Conservation (phyloP, 2,113 vertebrate species). For the Lagopus leucura region DNA sequence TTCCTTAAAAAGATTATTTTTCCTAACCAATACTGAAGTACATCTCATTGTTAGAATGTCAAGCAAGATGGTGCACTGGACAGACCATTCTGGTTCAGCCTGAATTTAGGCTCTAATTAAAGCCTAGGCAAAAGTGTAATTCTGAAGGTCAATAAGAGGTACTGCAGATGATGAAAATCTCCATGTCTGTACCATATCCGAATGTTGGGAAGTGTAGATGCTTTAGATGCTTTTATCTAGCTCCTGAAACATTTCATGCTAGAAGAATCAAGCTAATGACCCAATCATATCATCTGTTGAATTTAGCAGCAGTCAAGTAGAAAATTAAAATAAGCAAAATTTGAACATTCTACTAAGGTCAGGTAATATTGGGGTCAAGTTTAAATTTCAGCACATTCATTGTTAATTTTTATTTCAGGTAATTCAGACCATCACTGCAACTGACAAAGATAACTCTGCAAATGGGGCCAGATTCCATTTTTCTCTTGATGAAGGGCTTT, state of each 20-base stretch:
- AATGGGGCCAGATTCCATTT: conserved; percentile 93
- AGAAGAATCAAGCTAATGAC: background rate
- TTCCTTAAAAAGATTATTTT: background rate
- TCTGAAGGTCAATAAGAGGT: background rate
- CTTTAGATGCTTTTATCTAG: background rate
- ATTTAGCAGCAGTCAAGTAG: background rate
- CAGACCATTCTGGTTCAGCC: background rate
- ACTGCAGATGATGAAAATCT: background rate
- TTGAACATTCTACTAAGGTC: conserved; percentile 1
- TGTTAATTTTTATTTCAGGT: conserved; percentile 82
- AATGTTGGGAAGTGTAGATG: background rate
- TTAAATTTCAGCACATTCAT: conserved; percentile 10
- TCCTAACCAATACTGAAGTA: background rate
- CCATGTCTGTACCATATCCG: background rate
- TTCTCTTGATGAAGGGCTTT: conserved; percentile 82
- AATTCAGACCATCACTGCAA: conserved; percentile 94
- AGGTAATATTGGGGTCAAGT: background rate
- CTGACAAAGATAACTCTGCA: conserved; percentile 94
- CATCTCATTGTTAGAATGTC: background rate
- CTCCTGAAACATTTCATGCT: background rate
- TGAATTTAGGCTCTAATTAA: background rate
- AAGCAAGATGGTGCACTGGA: background rate
- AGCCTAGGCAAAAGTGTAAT: background rate
- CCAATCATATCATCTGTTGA: background rate
- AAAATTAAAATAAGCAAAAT: background rate